Evolutionary conservation across 2,113 vertebrate genomes (phyloP), one percentile per base, ranked within the genome.

Genomic region (Cyanoramphus novaezelandiae): DNA sequence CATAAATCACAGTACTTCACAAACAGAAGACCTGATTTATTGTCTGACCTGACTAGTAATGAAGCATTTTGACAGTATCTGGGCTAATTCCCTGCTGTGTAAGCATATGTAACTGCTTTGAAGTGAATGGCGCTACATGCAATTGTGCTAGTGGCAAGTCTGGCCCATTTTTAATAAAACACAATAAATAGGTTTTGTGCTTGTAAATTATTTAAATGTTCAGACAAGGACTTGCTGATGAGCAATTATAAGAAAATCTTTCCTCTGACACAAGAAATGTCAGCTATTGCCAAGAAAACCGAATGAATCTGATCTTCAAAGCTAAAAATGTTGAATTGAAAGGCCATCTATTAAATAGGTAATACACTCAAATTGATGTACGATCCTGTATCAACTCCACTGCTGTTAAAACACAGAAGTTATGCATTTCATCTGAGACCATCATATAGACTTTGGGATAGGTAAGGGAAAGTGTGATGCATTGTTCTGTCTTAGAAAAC

Each of bases 31-130:
- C 62, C 44, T 76, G 47, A 88, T 92, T 93, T 93, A 71, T 86
- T 88, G 55, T 93, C 88, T 93, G 93, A 92, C 72, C 77, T 88
- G 86, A 94, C 57, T 89, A 79, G 31, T 88, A 93, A 95, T 94
- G 83, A 93, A 75, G 57, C 44, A 65, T 82, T 96, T 90, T 93
- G 77, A 76, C 33, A 76, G 52, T 86, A 84, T 71, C 62, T 92
- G 80, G 52, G 72, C 52, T 89, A 81, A 86, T 88, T 92, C 72
- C 43, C 65, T 95, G 47, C 72, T 93, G 80, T 83, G 62, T 93
- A 94, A 94, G 67, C 86, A 76, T 78, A 46, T 75, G 52, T 81
- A 88, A 20, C 46, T 81, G 63, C 82, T 83, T 94, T 60, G 69
- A 81, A 93, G 80, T 92, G 55, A 81, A 88, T 68, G 77, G 9